Base-by-base conservation (phyloP, 2,888 invertebrate species). In the Pomacea canaliculata region DNA sequence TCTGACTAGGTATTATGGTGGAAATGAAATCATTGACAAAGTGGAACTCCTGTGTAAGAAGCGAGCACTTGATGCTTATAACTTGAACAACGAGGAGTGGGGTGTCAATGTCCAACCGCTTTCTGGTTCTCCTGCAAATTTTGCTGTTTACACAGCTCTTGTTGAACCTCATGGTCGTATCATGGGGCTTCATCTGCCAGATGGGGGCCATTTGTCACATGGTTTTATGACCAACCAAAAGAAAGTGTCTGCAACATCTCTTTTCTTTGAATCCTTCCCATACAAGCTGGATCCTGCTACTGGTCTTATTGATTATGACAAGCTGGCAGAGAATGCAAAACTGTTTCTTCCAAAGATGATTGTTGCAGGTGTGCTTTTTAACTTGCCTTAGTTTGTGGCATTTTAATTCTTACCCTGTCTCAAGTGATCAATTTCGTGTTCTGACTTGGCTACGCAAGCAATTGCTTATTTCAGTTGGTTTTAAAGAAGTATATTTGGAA, bases 211-310 rank as follows among this genome's bases (percentile, higher is more conserved):
- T 85, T 85, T 92, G 59, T 91, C 92, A 69, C 92, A 92, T 81
- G 92, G 94, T 49, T 98, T 98, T 91, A 96, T 96, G 92, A 98
- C 98, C 0, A 92, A 94, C 12, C 94, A 92, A 13, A 97, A 96
- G 91, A 96, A 95, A 91, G 96, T 99, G 78, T 99, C 98, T 0
- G 98, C 98, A 12, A 98, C 98, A 0, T 98, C 98, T 0, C 95
- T 98, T 79, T 99, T 97, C 93, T 99, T 99, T 90, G 98, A 99
- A 92, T 97, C 98, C 77, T 96, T 98, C 95, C 98, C 98, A 0
- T 99, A 99, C 91, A 97, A 97, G 92, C 95, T 97, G 10, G 87
- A 91, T 81, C 93, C 95, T 1, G 91, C 92, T 77, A 95, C 95
- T 51, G 98, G 98, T 48, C 91, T 96, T 0, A 97, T 99, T 82